phyloP scores from a whole-genome alignment of 37 sponge, comb jelly and placozoan species.

The Amphimedon queenslandica region DNA sequence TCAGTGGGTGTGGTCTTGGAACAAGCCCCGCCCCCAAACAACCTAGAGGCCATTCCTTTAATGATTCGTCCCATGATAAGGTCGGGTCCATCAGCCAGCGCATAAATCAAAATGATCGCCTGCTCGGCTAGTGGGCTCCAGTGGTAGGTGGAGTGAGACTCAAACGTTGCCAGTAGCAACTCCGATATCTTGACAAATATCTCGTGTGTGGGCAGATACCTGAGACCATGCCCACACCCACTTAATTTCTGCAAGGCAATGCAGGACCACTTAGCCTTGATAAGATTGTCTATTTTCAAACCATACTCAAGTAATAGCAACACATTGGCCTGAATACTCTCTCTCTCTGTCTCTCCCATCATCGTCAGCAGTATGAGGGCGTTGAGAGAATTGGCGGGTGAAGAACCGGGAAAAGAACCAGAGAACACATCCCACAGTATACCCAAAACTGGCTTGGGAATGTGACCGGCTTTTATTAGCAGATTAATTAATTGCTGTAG shows the following conservation, averaged over 20 bases:
- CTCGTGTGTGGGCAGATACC: conserved; percentile 16
- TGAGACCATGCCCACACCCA: background rate
- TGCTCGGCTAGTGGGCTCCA: conserved; percentile 84
- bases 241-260: conserved; percentile 40
- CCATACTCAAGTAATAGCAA: conserved; percentile 22
- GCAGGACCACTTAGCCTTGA: conserved; percentile 53
- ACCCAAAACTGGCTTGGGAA: conserved; percentile 41
- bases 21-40: background rate
- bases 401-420: background rate
- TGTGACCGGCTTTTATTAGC: conserved; percentile 38
- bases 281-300: conserved; percentile 10
- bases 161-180: conserved; percentile 16
- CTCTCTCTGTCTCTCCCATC: conserved; percentile 23
- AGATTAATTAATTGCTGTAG: conserved; percentile 68
- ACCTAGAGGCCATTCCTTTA: conserved; percentile 19
- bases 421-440: conserved; percentile 48
- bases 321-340: conserved; percentile 24
- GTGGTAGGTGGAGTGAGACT: background rate
- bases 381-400: background rate
- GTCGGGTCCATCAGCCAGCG: conserved; percentile 66
- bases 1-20: too few relatives aligned
- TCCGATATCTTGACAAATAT: conserved; percentile 36
- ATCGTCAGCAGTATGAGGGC: conserved; percentile 51
- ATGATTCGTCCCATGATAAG: conserved; percentile 39
- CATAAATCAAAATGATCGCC: conserved; percentile 69